Percentiles rank a stretch among this genome's conserved stretches.
These are phyloP conservation scores for Ciconia maguari DNA, from an alignment of 2,113 vertebrate genomes.

Conservation along the genomic window DNA sequence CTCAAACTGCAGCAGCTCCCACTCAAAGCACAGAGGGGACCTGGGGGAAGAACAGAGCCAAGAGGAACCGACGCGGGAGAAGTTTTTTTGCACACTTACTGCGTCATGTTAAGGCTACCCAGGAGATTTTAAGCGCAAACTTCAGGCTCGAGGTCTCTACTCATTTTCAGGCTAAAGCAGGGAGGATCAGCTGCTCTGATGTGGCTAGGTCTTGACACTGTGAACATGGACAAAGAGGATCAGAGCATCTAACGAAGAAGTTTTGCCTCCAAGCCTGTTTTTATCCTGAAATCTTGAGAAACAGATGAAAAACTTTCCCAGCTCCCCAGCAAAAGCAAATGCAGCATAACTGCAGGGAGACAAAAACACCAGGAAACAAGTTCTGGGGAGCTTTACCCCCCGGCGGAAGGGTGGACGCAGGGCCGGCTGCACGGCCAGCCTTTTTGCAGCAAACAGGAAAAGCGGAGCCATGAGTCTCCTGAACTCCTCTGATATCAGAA, in stretches of 20 bases:
- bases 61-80: rapidly evolving
- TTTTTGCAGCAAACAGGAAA: neutral
- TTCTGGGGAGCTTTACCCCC: neutral
- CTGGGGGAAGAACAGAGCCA: neutral
- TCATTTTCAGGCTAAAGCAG: neutral
- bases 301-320: neutral
- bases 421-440: neutral
- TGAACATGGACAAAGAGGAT: neutral
- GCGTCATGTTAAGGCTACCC: rapidly evolving
- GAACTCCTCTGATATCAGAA: neutral
- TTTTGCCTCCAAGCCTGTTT: neutral
- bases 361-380: neutral
- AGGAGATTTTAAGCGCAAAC: neutral
- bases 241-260: rapidly evolving
- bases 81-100: neutral
- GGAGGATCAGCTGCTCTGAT: neutral
- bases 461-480: rapidly evolving
- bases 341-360: neutral
- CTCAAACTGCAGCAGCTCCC: neutral
- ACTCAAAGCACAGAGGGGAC: neutral
- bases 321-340: neutral
- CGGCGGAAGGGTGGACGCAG: neutral
- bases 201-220: neutral
- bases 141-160: neutral
- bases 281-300: neutral